Conservation (phyloP, 1,140 invertebrate species). For the Acromyrmex charruanus region DNA sequence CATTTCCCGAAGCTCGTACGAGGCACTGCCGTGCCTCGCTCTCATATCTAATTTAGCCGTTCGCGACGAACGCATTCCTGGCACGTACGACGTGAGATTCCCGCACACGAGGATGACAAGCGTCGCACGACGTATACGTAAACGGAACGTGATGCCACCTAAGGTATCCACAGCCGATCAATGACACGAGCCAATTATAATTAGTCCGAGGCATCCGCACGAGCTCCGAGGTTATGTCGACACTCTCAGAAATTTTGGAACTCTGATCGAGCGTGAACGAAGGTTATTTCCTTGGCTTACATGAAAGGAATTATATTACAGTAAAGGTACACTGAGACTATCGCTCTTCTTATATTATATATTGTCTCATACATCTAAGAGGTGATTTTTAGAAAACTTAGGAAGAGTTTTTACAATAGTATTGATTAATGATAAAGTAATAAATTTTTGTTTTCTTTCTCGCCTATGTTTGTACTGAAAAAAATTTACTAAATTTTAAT, state of each 20-base stretch:
- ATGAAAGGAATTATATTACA: conserved; percentile 1
- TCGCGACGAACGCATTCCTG: conserved; percentile 51
- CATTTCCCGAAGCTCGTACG: neutral
- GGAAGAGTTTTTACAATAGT: neutral
- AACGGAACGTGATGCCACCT: conserved; percentile 49
- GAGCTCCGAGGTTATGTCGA: conserved; percentile 40
- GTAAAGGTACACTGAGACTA: neutral
- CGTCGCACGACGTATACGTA: conserved; percentile 34
- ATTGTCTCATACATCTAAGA: neutral
- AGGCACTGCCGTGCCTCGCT: conserved; percentile 22
- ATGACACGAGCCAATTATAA: conserved; percentile 61
- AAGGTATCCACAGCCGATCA: conserved; percentile 57
- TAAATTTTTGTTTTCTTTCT: neutral
- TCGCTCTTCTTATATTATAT: no score
- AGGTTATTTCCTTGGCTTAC: neutral
- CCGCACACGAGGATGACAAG: conserved; percentile 47
- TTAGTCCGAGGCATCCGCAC: conserved; percentile 46
- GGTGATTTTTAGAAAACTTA: neutral
- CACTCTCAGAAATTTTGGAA: conserved; percentile 57
- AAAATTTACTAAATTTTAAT: no score
- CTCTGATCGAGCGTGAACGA: conserved; percentile 33
- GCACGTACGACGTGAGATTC: conserved; percentile 59
- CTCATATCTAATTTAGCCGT: conserved; percentile 58
- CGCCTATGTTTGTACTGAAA: no score
- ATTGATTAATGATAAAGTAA: neutral